Evolutionary conservation across 2,797 vertebrate genomes (phyloP), one percentile per base, ranked within the genome.

Genomic region (Hydrolagus colliei): DNA sequence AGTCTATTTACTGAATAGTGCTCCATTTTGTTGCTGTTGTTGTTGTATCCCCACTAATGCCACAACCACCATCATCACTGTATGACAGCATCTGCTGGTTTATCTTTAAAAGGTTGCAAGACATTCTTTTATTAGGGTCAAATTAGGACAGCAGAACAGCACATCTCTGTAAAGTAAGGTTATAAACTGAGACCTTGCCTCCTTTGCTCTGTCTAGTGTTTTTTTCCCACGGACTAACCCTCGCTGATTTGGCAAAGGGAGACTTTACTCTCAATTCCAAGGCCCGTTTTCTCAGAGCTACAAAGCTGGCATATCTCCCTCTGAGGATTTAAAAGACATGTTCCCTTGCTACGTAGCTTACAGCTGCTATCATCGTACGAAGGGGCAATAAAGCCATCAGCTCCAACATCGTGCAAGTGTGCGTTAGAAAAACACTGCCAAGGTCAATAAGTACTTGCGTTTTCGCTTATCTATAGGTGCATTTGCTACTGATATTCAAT

Each of bases 291-390:
- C 96, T 94, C 93, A 94, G 94, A 95, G 93, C 91, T 52, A 52
- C 41, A 52, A 93, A 92, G 87, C 90, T 92, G 90, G 88, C 87
- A 90, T 35, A 89, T 92, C 94, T 93, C 92, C 88, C 92, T 94
- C 95, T 96, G 96, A 94, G 97, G 41, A 98, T 97, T 95, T 84
- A 93, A 88, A 93, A 86, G 93, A 92, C 92, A 92, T 96, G 97
- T 96, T 93, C 95, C 90, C 92, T 96, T 95, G 94, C 93, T 93
- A 92, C 91, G 91, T 92, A 93, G 91, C 91, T 94, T 94, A 92
- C 93, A 93, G 93, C 91, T 90, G 94, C 96, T 94, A 96, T 96
- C 94, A 94, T 93, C 89, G 6, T 52, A 52, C 89, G 88, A 89
- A 89, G 89, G 41, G 92, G 94, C 93, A 95, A 96, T 96, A 96